These are phyloP conservation scores for Chirona hameri DNA, from an alignment of 2,888 invertebrate genomes.

Conservation along the genomic window DNA sequence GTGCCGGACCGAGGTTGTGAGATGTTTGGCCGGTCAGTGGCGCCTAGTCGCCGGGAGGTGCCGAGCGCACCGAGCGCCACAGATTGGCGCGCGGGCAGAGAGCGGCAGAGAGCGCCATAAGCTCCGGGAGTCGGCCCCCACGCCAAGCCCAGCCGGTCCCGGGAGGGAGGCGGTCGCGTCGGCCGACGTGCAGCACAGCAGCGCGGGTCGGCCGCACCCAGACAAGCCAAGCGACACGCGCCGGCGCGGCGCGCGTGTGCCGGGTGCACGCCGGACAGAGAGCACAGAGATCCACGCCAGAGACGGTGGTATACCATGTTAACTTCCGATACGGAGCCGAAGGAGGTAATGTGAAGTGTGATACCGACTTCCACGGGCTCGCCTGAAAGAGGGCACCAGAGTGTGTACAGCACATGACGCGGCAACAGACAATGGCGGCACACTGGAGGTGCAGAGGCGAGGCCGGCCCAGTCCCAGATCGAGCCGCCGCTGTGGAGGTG, in stretches of 20 bases:
- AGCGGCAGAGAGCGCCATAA: neutral
- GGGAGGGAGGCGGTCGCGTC: neutral
- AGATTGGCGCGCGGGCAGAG: no score
- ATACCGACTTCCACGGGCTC: conserved; percentile 95
- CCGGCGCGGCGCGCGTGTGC: neutral
- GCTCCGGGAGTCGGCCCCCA: neutral
- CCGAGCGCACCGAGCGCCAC: neutral
- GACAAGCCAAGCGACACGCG: neutral
- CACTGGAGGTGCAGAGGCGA: neutral
- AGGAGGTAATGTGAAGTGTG: conserved; percentile 97
- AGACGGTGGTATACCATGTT: conserved; percentile 70
- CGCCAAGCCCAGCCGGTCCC: neutral
- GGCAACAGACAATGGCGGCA: neutral
- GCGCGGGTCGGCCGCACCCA: neutral
- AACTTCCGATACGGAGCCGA: conserved; percentile 97
- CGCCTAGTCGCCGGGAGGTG: neutral
- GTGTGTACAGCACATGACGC: neutral
- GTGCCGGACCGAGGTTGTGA: neutral
- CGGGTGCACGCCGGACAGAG: neutral
- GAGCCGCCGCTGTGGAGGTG: neutral
- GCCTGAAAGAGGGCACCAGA: conserved; percentile 67
- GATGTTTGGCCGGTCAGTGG: no score
- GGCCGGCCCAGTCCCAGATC: neutral
- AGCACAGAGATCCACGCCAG: neutral
- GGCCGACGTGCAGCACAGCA: neutral